A percentile compares a stretch with the other conserved stretches of the same genome.
Evolutionary conservation across 2,888 invertebrate genomes (phyloP).

Genomic region (Alsophila aescularia): DNA sequence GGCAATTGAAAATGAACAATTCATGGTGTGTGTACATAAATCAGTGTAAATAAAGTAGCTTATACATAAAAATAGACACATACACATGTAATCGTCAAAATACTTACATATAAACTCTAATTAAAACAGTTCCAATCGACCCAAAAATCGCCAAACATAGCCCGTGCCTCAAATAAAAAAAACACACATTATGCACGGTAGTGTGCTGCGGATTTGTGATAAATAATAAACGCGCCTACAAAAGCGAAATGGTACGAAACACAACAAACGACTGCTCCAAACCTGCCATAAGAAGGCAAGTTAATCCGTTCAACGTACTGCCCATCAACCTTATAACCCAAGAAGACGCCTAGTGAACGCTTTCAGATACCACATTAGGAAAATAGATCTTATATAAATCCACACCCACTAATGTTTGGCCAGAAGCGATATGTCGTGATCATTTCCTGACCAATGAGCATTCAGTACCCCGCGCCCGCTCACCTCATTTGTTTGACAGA

Average conservation of each 20-base stretch:
- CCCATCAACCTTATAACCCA: no score
- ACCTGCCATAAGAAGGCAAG: background rate
- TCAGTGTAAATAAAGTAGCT: slow-evolving; percentile 2
- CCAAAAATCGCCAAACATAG: slow-evolving; percentile 2
- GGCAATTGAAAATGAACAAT: background rate
- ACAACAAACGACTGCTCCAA: background rate
- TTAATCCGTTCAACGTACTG: no score
- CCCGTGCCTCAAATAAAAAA: slow-evolving; percentile 2
- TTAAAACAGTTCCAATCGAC: background rate
- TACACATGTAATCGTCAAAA: slow-evolving; percentile 27
- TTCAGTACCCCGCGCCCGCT: no score
- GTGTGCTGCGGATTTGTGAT: background rate
- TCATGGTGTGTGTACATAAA: background rate
- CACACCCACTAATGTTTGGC: no score
- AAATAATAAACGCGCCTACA: slow-evolving; percentile 20
- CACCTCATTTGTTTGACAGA: no score
- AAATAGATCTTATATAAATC: no score
- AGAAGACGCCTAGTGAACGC: no score
- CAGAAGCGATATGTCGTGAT: no score
- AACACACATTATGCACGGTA: slow-evolving; percentile 1
- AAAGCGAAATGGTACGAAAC: slow-evolving; percentile 4
- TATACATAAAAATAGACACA: slow-evolving; percentile 12
- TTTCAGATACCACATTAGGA: no score
- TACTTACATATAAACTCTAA: slow-evolving; percentile 14
- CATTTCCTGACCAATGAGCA: no score